Evolutionary conservation across 2,797 vertebrate species (phyloP), one percentile per base, ranked within the genome.

Genomic region (Sebastes elongatus): DNA sequence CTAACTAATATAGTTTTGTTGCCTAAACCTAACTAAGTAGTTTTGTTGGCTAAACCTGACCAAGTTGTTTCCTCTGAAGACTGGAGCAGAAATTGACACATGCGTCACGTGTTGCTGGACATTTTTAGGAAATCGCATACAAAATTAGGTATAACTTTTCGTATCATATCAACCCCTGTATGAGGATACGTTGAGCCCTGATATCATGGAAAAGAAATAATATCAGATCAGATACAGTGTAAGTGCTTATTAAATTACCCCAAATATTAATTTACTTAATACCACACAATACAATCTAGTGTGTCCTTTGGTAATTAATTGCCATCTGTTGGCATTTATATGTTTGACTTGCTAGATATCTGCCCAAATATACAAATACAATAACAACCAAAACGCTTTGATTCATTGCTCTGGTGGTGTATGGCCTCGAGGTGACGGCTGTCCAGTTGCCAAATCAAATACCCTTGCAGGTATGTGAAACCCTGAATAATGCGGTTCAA

Each of bases 391-490:
- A 91, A 90, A 84, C 71, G 82, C 27, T 85, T 78, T 90, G 88
- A 93, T 89, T 86, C 80, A 89, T 93, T 89, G 78, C 80, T 81
- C 68, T 62, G 4, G 71, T 82, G 81, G 79, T 86, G 74, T 71
- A 83, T 35, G 84, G 79, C 81, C 87, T 89, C 5, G 76, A 87
- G 81, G 82, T 86, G 80, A 87, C 35, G 78, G 80, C 74, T 85
- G 78, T 71, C 80, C 74, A 23, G 59, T 69, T 91, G 93, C 93
- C 93, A 95, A 94, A 92, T 88, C 74, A 93, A 94, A 93, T 86
- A 94, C 53, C 62, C 85, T 81, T 60, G 83, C 84, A 92, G 91
- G 89, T 89, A 83, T 82, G 78, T 56, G 73, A 88, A 93, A 90
- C 77, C 80, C 67, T 75, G 76, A 82, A 87, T 89, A 93, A 77